Evolutionary conservation across 2,888 invertebrate species (phyloP).

Genomic region (Oligia latruncula): DNA sequence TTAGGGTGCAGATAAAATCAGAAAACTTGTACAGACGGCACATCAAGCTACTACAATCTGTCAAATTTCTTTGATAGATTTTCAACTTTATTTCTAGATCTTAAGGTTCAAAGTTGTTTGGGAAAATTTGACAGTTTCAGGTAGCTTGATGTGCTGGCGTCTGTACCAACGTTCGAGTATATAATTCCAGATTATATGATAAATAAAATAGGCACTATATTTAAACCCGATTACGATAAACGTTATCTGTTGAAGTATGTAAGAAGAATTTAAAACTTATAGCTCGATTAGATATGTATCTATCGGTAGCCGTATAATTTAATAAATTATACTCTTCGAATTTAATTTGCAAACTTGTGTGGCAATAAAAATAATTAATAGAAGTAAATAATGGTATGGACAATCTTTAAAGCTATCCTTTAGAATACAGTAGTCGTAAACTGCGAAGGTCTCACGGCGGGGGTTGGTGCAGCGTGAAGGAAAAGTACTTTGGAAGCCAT

Average conservation of each 20-base stretch:
- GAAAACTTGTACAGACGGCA: not conserved
- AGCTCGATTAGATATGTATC: constrained; percentile 44
- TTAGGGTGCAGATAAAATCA: not conserved
- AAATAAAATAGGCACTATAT: constrained; percentile 12
- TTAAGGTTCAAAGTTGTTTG: no score
- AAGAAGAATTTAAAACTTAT: constrained; percentile 30
- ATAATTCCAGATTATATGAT: constrained; percentile 29
- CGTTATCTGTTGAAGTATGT: constrained; percentile 19
- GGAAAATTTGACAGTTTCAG: no score
- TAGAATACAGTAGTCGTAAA: constrained; percentile 28
- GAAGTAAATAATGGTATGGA: constrained; percentile 2
- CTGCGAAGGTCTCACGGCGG: constrained; percentile 44
- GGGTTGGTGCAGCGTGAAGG: constrained; percentile 59
- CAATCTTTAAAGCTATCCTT: constrained; percentile 23
- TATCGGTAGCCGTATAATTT: constrained; percentile 33
- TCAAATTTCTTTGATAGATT: no score
- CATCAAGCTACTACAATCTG: no score
- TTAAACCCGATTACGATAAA: constrained; percentile 40
- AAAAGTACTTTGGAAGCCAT: constrained; percentile 62
- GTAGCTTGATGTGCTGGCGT: no score
- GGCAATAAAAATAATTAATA: constrained; percentile 38
- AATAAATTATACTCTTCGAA: constrained; percentile 22
- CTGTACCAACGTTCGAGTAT: not conserved
- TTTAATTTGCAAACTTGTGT: constrained; percentile 29
- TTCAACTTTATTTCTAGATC: no score